phyloP scores from a whole-genome alignment of 2,888 invertebrate genomes.

The Entomobrya multifasciata region DNA sequence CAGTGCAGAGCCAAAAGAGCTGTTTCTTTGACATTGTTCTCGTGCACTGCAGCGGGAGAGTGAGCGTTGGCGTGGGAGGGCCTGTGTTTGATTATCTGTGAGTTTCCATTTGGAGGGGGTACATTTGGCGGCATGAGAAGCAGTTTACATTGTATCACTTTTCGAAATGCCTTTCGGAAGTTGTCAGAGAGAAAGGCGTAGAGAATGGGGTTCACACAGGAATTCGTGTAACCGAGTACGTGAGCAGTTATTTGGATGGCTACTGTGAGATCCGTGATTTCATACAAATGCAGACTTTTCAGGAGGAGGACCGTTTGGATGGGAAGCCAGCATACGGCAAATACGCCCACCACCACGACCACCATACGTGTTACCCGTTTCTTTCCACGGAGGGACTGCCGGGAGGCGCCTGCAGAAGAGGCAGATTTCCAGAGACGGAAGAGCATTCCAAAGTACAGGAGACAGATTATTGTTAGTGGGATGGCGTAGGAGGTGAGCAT shows the following conservation, averaged over 20 bases:
- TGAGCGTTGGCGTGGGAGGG: slow-evolving; percentile 45
- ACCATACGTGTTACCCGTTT: slow-evolving; percentile 95
- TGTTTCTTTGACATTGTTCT: slow-evolving; percentile 73
- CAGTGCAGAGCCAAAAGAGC: slow-evolving; percentile 75
- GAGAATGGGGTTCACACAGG: slow-evolving; percentile 94
- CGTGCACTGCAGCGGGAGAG: slow-evolving; percentile 3
- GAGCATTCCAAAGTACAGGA: slow-evolving; percentile 94
- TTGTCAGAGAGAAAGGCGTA: slow-evolving; percentile 97
- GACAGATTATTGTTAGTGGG: slow-evolving; percentile 92
- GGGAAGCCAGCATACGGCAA: slow-evolving; percentile 94
- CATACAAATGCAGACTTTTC: slow-evolving; percentile 88
- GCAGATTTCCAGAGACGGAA: slow-evolving; percentile 91
- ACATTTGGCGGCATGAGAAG: background rate
- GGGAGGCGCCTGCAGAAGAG: slow-evolving; percentile 89
- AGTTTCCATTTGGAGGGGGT: slow-evolving; percentile 35
- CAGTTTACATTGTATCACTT: slow-evolving; percentile 82
- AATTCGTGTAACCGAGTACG: slow-evolving; percentile 94
- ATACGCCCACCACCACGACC: slow-evolving; percentile 93
- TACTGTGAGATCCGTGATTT: slow-evolving; percentile 86
- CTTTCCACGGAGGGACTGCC: slow-evolving; percentile 91
- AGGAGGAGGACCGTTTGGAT: slow-evolving; percentile 90
- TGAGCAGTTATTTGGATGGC: slow-evolving; percentile 90
- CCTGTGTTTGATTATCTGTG: slow-evolving; percentile 54
- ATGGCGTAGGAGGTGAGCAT: slow-evolving; percentile 93
- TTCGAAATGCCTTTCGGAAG: slow-evolving; percentile 93